Evolutionary conservation across 2,888 invertebrate species (phyloP), one percentile per base, ranked within the genome.

Genomic region (Stegophylla sp.): DNA sequence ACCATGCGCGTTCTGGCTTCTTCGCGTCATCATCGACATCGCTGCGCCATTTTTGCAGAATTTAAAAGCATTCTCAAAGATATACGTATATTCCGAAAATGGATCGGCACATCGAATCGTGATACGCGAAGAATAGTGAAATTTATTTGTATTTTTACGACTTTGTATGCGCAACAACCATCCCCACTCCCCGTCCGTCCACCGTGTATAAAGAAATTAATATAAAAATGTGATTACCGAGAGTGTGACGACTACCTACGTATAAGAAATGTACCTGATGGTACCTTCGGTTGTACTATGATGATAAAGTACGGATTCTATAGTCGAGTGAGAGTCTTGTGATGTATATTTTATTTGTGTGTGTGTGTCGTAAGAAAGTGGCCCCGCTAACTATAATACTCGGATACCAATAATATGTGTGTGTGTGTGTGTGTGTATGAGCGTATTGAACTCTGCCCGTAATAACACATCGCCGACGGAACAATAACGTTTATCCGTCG

Each of bases 51-150:
- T n/a, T n/a, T n/a, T n/a, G 51, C 51, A 3, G 51, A 4, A 51
- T 34, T 1, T 20, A 20, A 20, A 23, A 56, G 20, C 23, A 3
- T 20, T 7, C n/a, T n/a, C 5, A 7, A 20, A 56, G 10, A 26
- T 26, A 23, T n/a, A n/a, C n/a, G n/a, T n/a, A n/a, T 23, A 45
- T 41, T 56, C 23, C 59, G n/a, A 71, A 71, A 71, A 45, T 28
- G n/a, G 43, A 61, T 71, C 69, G 17, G 61, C 73, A 73, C 72
- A 59, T 28, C 73, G 73, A 45, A 73, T 61, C 61, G 73, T 59
- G 59, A 73, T 72, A 43, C n/a, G 59, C 9, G 66, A n/a, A 41
- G 20, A 15, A 73, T 26, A 56, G 73, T 61, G 73, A 73, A 73
- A 73, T 73, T 45, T 26, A 45, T 73, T 45, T 45, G 20, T 73